Base-by-base conservation (phyloP, 1,140 invertebrate genomes). In the Teleopsis dalmanni region DNA sequence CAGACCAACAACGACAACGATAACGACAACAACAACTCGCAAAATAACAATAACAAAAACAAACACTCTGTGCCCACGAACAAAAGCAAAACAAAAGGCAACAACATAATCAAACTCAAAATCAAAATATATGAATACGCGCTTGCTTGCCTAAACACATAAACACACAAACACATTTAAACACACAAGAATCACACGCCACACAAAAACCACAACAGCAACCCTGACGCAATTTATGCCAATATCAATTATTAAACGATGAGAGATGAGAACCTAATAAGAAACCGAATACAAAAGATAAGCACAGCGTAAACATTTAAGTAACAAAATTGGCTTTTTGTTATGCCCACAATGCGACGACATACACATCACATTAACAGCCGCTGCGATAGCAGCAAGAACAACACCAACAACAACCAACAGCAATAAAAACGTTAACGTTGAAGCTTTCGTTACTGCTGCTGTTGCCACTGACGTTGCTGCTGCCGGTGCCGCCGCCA, bases 231-330 rank as follows among this genome's bases (percentile, higher is more conserved):
- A 31, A 31, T 43, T 43, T 43, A 43, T 29, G 41, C 41, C 11
- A 14, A 37, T 35, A 47, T 47, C 45, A 65, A 65, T 65, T 65
- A 62, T 65, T 65, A 62, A 65, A 65, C 62, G 62, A 65, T 65
- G 62, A 65, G 62, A 64, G 62, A 64, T 64, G 62, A 64, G 62
- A 65, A 65, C 62, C 62, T 65, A 65, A 65, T 65, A 65, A 65
- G 62, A 65, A 65, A 65, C 62, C 62, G 62, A 65, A 65, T 65
- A 65, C 62, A 65, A 65, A 65, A 65, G 62, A 65, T 65, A 65
- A 65, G 65, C 62, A 65, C 62, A 64, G 62, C 62, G 62, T 64
- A 65, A 64, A 65, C 62, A 65, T 65, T 65, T 65, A 65, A 65
- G 62, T 65, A 65, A 65, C 62, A 65, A 65, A 65, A 65, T 65